These are phyloP conservation scores for Cottus gobio DNA, from an alignment of 2,113 vertebrate species.

Conservation along the genomic window DNA sequence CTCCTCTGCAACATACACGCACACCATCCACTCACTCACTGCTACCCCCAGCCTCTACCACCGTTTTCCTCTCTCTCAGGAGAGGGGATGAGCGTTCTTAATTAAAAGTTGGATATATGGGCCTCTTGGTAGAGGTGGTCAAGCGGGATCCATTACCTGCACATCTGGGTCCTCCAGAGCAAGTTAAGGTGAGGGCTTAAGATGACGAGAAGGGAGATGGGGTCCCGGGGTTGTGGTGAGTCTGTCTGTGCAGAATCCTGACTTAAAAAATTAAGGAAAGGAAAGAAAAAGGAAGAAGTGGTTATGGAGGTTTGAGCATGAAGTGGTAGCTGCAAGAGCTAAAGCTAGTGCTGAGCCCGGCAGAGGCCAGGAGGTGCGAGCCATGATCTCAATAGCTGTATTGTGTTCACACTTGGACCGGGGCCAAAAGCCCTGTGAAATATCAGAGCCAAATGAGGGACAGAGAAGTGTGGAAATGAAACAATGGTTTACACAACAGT, in stretches of 20 bases:
- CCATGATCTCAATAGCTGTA: conserved; percentile 81
- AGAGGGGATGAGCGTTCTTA: conserved; percentile 79
- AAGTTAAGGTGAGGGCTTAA: conserved; percentile 64
- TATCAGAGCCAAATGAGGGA: conserved; percentile 72
- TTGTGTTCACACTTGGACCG: conserved; percentile 82
- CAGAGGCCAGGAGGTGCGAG: conserved; percentile 70
- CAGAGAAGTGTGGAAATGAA: conserved; percentile 80
- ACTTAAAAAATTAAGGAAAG: conserved; percentile 30
- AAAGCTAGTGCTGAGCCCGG: conserved; percentile 48
- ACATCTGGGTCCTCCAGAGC: conserved; percentile 53
- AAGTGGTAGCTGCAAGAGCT: conserved; percentile 65
- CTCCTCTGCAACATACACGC: conserved; percentile 50
- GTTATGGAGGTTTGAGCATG: conserved; percentile 27
- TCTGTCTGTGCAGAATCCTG: conserved; percentile 30
- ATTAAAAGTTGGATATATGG: conserved; percentile 81
- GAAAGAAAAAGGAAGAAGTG: conserved; percentile 31
- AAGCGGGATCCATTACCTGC: conserved; percentile 73
- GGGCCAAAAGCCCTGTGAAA: conserved; percentile 79
- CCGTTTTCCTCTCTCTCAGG: conserved; percentile 31
- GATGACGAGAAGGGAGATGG: conserved; percentile 39
- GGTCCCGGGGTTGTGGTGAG: background rate
- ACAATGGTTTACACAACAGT: conserved; percentile 84
- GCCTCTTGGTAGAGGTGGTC: conserved; percentile 58
- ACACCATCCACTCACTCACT: conserved; percentile 20
- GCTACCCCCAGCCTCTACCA: conserved; percentile 19